phyloP scores from a whole-genome alignment of 2,113 vertebrate species.

The Oryzias woworae region DNA sequence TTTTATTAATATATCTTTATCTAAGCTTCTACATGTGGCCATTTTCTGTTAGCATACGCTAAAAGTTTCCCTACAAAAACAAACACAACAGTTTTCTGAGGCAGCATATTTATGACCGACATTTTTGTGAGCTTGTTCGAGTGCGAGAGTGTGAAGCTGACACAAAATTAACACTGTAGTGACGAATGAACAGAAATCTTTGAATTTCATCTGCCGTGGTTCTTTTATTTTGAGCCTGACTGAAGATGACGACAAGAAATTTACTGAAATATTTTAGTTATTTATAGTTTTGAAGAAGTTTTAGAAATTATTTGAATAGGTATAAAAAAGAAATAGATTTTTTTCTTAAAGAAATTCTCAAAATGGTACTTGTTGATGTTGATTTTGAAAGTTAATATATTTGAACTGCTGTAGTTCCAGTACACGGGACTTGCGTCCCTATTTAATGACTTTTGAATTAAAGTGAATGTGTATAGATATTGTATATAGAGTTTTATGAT shows the following conservation, averaged over 20 bases:
- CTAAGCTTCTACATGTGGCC: too few relatives aligned
- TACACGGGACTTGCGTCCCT: conserved; percentile 33
- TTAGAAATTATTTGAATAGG: conserved; percentile 60
- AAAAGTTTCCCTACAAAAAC: neutral
- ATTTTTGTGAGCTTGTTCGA: conserved; percentile 4
- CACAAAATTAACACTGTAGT: conserved; percentile 24
- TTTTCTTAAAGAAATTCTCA: conserved; percentile 39
- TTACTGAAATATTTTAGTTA: conserved; percentile 52
- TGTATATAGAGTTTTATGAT: conserved; percentile 56
- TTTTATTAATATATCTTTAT: too few relatives aligned
- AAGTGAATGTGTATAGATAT: conserved; percentile 53
- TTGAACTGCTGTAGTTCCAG: conserved; percentile 61
- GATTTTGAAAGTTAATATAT: conserved; percentile 66
- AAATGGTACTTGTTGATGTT: conserved; percentile 56
- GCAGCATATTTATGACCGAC: conserved; percentile 2
- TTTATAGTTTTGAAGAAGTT: conserved; percentile 70
- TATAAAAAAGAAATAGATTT: conserved; percentile 27
- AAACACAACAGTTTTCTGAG: conserved; percentile 13
- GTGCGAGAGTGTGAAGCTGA: conserved; percentile 3
- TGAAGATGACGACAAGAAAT: conserved; percentile 34
- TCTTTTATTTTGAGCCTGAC: conserved; percentile 35
- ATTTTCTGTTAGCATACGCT: conserved; percentile 19
- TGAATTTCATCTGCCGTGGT: conserved; percentile 34
- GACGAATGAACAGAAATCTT: conserved; percentile 22
- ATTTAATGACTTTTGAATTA: conserved; percentile 52